Evolutionary conservation across 2,888 invertebrate species (phyloP).

Genomic region (Cephus sareptanus): DNA sequence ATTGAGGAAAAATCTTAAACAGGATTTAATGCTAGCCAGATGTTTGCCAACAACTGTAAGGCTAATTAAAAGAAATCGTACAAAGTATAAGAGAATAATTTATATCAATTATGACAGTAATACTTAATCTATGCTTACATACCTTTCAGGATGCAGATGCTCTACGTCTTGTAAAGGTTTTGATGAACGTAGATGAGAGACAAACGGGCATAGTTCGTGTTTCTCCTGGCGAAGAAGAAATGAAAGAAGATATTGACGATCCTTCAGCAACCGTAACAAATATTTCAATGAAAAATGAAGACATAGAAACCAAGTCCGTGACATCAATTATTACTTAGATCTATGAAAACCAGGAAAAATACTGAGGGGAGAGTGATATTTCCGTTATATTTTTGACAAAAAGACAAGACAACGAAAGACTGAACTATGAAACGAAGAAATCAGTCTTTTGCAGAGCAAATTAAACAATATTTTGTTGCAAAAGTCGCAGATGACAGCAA

Average conservation of each 20-base stretch:
- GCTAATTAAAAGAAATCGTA: background rate
- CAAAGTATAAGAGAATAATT: background rate
- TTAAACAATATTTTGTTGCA: background rate
- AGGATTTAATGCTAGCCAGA: conserved; percentile 25
- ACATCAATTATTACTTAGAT: background rate
- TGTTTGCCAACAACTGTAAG: conserved; percentile 22
- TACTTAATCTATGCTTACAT: background rate
- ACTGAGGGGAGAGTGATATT: background rate
- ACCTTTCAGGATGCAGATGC: conserved; percentile 27
- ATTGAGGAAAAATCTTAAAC: conserved; percentile 51
- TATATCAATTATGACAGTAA: background rate
- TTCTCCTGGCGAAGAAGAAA: background rate
- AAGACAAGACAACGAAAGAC: background rate
- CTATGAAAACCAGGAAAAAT: background rate
- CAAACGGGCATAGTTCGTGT: background rate
- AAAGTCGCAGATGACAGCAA: background rate
- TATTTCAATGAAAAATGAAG: background rate
- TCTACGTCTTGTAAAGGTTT: conserved; percentile 31
- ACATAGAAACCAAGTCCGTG: background rate
- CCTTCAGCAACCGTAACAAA: background rate
- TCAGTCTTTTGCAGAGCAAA: background rate
- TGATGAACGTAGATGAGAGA: conserved; percentile 27
- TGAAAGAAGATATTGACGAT: background rate
- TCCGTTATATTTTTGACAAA: background rate
- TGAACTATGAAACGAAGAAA: background rate